These are phyloP conservation scores for Chrysoperla carnea DNA, from an alignment of 1,140 invertebrate genomes.

Conservation along the genomic window DNA sequence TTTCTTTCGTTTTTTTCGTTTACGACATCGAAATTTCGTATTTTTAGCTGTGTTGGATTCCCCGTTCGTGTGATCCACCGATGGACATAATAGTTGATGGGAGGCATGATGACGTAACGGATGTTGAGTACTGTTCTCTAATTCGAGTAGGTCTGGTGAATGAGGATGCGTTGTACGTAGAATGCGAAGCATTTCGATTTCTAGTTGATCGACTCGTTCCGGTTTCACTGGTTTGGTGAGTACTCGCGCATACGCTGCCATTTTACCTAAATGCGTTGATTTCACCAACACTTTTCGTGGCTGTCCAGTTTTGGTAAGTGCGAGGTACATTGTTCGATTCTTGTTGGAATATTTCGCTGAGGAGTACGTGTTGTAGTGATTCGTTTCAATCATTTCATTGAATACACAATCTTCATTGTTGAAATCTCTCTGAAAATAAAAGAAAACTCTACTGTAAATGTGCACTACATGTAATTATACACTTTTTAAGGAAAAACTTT, in stretches of 20 bases:
- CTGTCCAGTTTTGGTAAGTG: slow-evolving; percentile 48
- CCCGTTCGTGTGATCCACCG: not conserved
- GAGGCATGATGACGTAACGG: slow-evolving; percentile 1
- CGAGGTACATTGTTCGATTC: slow-evolving; percentile 53
- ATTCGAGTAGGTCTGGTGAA: slow-evolving; percentile 4
- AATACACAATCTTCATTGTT: slow-evolving; percentile 62
- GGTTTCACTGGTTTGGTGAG: slow-evolving; percentile 42
- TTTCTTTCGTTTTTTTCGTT: slow-evolving; percentile 19
- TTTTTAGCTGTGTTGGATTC: too few species aligned
- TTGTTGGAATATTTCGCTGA: slow-evolving; percentile 52
- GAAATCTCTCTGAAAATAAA: slow-evolving; percentile 60
- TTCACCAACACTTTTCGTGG: slow-evolving; percentile 50
- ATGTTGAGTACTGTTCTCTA: not conserved
- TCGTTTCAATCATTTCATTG: slow-evolving; percentile 65
- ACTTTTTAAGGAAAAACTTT: too few species aligned
- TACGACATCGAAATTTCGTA: slow-evolving; percentile 11
- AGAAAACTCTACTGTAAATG: slow-evolving; percentile 6
- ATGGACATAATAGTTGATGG: slow-evolving; percentile 5
- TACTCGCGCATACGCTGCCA: slow-evolving; percentile 48
- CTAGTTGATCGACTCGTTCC: slow-evolving; percentile 28
- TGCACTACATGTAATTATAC: too few species aligned
- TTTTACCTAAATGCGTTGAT: slow-evolving; percentile 38
- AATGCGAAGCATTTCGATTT: slow-evolving; percentile 8
- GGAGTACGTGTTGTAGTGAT: slow-evolving; percentile 73
- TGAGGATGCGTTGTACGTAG: slow-evolving; percentile 11